phyloP scores from a whole-genome alignment of 2,888 invertebrate genomes.

The Zootermopsis nevadensis region DNA sequence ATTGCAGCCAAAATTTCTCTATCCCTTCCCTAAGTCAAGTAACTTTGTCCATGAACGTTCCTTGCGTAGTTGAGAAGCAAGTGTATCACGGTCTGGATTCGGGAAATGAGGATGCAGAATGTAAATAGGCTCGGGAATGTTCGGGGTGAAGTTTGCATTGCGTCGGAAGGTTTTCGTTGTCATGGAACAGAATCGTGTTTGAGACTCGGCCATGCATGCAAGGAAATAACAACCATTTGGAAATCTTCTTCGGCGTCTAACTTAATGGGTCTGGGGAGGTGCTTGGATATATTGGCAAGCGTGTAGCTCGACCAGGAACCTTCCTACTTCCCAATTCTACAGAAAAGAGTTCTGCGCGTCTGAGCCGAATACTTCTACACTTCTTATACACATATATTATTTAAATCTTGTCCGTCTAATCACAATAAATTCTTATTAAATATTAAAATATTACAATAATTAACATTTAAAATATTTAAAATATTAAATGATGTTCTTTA shows the following conservation, averaged over 20 bases:
- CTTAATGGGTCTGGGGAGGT: no score
- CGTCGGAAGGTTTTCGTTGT: neutral
- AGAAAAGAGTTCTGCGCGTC: neutral
- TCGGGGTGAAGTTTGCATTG: neutral
- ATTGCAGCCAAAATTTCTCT: neutral
- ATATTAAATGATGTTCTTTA: no score
- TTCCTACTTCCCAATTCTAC: neutral
- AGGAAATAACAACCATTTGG: conserved; percentile 24
- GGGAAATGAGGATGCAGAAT: neutral
- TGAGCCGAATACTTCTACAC: neutral
- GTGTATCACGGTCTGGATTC: neutral
- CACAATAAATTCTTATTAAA: no score
- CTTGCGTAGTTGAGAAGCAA: neutral
- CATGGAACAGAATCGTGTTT: neutral
- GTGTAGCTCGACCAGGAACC: neutral
- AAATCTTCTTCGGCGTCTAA: neutral
- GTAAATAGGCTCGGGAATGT: neutral
- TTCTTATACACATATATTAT: no score
- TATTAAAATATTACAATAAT: no score
- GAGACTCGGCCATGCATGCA: conserved; percentile 8
- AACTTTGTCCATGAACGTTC: neutral
- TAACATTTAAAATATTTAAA: no score
- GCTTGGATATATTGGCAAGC: no score
- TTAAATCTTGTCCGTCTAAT: no score
- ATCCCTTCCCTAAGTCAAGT: neutral